Percentiles rank a stretch among this genome's conserved stretches.
phyloP scores from a whole-genome alignment of 2,888 invertebrate species.

The Andrena minutula region DNA sequence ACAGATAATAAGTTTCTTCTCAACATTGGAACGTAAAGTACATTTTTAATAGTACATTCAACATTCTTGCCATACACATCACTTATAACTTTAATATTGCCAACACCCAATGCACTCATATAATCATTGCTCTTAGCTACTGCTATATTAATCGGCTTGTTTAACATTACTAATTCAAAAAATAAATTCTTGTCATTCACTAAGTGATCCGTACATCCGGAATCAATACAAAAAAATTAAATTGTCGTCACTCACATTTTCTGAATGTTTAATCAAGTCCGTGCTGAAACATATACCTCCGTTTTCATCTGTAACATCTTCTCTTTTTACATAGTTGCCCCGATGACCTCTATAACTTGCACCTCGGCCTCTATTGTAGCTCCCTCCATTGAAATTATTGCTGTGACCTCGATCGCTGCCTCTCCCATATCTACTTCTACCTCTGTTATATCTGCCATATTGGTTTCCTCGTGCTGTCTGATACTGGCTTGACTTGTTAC shows the following conservation, averaged over 20 bases:
- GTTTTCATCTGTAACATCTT: neutral
- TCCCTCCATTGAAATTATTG: too few species aligned
- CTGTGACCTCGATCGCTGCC: too few species aligned
- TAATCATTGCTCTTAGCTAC: constrained; percentile 18
- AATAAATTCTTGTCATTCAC: constrained; percentile 24
- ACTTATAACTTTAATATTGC: neutral
- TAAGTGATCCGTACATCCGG: constrained; percentile 34
- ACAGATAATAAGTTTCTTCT: constrained; percentile 33
- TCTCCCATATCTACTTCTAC: too few species aligned
- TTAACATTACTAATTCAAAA: constrained; percentile 11
- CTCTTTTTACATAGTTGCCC: neutral
- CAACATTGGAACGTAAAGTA: neutral
- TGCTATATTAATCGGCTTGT: constrained; percentile 14
- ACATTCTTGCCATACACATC: neutral
- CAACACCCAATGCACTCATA: constrained; percentile 12
- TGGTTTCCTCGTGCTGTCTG: neutral
- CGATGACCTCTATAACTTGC: neutral
- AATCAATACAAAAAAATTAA: constrained; percentile 34
- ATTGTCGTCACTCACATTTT: neutral
- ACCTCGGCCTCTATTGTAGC: too few species aligned
- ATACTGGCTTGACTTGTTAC: neutral
- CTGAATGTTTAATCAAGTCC: too few species aligned
- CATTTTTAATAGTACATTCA: constrained; percentile 11
- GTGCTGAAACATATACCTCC: constrained; percentile 6
- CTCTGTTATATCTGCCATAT: neutral